These are phyloP conservation scores for Tetraodon nigroviridis DNA, from an alignment of 2,113 vertebrate species.

Conservation along the genomic window DNA sequence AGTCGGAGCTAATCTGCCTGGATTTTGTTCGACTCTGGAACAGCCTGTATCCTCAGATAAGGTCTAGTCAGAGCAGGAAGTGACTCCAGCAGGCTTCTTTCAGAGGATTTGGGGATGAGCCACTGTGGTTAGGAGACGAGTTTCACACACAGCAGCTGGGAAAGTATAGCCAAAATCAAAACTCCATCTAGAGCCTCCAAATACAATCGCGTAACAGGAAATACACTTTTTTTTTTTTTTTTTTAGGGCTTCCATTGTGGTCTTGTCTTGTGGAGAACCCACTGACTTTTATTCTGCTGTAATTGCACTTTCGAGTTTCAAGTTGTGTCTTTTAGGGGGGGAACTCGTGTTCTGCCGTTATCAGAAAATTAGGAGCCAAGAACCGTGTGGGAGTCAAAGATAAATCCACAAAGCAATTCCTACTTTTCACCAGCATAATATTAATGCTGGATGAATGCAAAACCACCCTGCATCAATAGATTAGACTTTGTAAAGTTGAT, in stretches of 20 bases:
- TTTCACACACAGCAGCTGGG: constrained; percentile 38
- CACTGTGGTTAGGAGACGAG: constrained; percentile 27
- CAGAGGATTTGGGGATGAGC: constrained; percentile 58
- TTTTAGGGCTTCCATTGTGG: constrained; percentile 39
- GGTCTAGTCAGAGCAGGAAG: constrained; percentile 46
- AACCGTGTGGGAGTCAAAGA: constrained; percentile 68
- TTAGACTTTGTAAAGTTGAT: constrained; percentile 56
- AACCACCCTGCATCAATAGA: constrained; percentile 64
- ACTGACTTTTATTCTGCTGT: constrained; percentile 58
- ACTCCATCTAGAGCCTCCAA: constrained; percentile 39
- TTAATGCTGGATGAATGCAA: constrained; percentile 65
- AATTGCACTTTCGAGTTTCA: constrained; percentile 67
- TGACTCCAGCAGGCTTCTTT: constrained; percentile 44
- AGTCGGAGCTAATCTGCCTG: constrained; percentile 71
- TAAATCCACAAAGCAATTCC: constrained; percentile 66
- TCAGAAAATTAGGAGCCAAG: constrained; percentile 78
- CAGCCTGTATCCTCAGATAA: constrained; percentile 72
- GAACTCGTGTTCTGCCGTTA: constrained; percentile 67
- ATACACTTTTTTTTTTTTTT: constrained; percentile 20
- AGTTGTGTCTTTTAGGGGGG: constrained; percentile 63
- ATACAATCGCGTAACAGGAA: constrained; percentile 41
- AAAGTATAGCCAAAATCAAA: constrained; percentile 55
- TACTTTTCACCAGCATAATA: constrained; percentile 62
- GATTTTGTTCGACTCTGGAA: constrained; percentile 62
- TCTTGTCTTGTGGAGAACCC: constrained; percentile 32